Conservation (phyloP, 2,113 vertebrate species). For the Morone saxatilis region DNA sequence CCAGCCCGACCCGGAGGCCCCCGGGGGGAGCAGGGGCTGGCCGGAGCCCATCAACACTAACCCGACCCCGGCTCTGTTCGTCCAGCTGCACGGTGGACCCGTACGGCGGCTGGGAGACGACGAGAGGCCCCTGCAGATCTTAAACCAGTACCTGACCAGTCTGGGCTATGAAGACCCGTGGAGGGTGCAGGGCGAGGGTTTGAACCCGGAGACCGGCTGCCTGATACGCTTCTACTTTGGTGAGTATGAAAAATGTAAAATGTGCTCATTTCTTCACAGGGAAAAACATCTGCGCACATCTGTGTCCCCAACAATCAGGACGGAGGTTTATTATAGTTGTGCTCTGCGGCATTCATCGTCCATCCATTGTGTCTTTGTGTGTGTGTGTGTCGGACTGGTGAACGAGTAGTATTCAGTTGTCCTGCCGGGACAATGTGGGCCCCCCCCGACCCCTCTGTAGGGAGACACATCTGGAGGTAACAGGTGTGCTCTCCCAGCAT, state of each 20-base stretch:
- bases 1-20: constrained; percentile 54
- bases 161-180: constrained; percentile 91
- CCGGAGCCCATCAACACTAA: constrained; percentile 38
- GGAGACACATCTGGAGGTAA: constrained; percentile 75
- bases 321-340: no score
- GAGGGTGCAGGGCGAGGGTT: constrained; percentile 92
- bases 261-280: no score
- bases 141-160: constrained; percentile 92
- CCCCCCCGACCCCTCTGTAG: constrained; percentile 26
- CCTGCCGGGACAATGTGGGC: constrained; percentile 59
- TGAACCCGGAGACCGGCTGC: constrained; percentile 92
- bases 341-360: constrained; percentile 48
- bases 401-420: constrained; percentile 72
- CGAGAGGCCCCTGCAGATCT: constrained; percentile 91
- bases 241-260: constrained; percentile 66
- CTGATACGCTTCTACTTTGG: constrained; percentile 94
- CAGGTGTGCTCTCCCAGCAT: constrained; percentile 60
- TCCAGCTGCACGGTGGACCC: constrained; percentile 93
- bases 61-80: constrained; percentile 83
- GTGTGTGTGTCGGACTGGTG: constrained; percentile 65
- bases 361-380: constrained; percentile 69
- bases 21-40: constrained; percentile 46
- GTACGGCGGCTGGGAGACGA: constrained; percentile 88
- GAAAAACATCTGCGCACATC: no score
- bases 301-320: no score